Base-by-base conservation (phyloP, 2,113 vertebrate genomes). In the Telmatochromis sp. region DNA sequence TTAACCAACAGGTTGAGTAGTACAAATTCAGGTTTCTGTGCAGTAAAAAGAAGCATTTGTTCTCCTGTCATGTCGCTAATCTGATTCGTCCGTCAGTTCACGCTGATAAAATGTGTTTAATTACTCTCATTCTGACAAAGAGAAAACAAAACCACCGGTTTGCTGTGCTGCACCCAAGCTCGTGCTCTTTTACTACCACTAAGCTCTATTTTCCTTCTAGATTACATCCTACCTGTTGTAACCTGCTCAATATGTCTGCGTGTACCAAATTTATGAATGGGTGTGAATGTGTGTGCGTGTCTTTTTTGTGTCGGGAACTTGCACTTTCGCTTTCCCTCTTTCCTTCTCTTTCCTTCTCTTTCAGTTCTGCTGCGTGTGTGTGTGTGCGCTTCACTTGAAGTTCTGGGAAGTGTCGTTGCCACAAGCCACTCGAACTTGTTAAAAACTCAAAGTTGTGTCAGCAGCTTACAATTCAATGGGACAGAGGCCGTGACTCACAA, bases 311-410 rank as follows among this genome's bases (percentile, higher is more conserved):
- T 10, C 12, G 7, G 17, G 11, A 47, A 23, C 40, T 40, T 35
- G 75, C 28, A 85, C 83, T 91, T 91, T 91, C 49, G 10, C 49
- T 92, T 88, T 90, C 47, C 65, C 9, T 88, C 63, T 79, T 33
- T 57, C 35, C 58, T 26, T 58, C 9, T 88, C 63, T 79, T 33
- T 57, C 35, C 58, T 26, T 58, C 13, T 68, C 54, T 86, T 87
- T 85, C 81, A 49, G 4, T 92, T 89, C 83, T 91, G 35, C 54
- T 60, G 57, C 4, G 19, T 5, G 2, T 49, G 15, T 47, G 45
- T 47, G 15, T 21, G 45, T 11, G 4, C 1, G 7, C 40, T 45
- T 33, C 15, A 75, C n/a, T 31, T 47, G 17, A 81, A 10, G 49
- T 73, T 84, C 58, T 14, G 47, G 58, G 87, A 86, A 87, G 58